Conservation (phyloP, 2,113 vertebrate species). For the Stercorarius parasiticus region DNA sequence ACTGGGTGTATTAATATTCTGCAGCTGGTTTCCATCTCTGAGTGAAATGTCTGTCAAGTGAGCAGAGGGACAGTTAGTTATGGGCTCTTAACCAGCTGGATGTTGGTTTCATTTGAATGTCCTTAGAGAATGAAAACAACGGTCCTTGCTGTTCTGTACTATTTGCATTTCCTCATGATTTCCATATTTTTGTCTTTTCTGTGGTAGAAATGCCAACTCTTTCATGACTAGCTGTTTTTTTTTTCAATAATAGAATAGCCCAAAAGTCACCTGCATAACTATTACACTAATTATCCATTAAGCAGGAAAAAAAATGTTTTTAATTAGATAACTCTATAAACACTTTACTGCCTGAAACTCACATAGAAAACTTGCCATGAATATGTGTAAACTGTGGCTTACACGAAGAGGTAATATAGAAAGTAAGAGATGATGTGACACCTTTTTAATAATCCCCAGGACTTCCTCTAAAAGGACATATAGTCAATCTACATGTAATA, state of each 20-base stretch:
- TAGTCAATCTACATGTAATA: not conserved
- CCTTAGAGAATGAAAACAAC: not conserved
- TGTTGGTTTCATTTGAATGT: conserved; percentile 26
- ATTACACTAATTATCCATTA: not conserved
- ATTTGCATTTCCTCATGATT: not conserved
- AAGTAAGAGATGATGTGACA: not conserved
- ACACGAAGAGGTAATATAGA: not conserved
- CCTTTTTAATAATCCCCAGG: not conserved
- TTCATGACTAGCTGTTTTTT: not conserved
- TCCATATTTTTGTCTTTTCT: not conserved
- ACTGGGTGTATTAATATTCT: not conserved
- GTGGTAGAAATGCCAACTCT: not conserved
- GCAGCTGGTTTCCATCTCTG: not conserved
- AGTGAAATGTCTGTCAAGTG: not conserved
- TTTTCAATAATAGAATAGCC: not conserved
- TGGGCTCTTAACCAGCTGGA: conserved; percentile 16
- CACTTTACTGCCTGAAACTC: not conserved
- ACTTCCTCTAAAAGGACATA: not conserved
- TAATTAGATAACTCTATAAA: not conserved
- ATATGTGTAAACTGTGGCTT: not conserved
- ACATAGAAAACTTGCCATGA: not conserved
- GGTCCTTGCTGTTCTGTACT: not conserved
- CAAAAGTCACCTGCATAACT: not conserved
- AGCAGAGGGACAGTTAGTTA: conserved; percentile 2
- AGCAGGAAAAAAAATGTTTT: not conserved